These are phyloP conservation scores for Xerus inauris DNA, from an alignment of 2,113 vertebrate genomes.

Conservation along the genomic window DNA sequence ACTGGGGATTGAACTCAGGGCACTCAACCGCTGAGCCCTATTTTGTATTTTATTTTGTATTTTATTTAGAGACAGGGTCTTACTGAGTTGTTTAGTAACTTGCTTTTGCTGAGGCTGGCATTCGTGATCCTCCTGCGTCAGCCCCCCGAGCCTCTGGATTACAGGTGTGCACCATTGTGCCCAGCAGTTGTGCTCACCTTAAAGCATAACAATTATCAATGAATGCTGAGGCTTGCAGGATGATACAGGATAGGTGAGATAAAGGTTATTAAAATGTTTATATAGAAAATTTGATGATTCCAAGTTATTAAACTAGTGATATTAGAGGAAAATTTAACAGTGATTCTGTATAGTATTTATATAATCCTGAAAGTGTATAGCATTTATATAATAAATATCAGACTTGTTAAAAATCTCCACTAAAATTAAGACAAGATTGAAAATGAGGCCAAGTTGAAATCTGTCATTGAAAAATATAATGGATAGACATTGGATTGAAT, in stretches of 20 bases:
- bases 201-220: neutral
- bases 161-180: too few species aligned
- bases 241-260: neutral
- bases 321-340: constrained; percentile 6
- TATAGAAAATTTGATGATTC: neutral
- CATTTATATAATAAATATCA: neutral
- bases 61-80: too few species aligned
- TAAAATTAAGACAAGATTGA: neutral
- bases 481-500: neutral
- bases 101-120: too few species aligned
- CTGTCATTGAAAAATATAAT: neutral
- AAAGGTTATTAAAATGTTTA: neutral
- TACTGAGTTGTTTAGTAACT: too few species aligned
- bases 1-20: too few species aligned
- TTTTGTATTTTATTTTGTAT: too few species aligned
- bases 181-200: neutral
- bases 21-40: too few species aligned
- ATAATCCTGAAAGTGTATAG: neutral
- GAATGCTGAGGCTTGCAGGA: neutral
- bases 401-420: neutral
- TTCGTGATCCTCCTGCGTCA: too few species aligned
- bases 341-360: neutral
- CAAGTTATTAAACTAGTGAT: neutral
- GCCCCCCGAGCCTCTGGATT: too few species aligned
- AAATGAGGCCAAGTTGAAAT: neutral